Base-by-base conservation (phyloP, 2,888 invertebrate species). In the Desoria tigrina region DNA sequence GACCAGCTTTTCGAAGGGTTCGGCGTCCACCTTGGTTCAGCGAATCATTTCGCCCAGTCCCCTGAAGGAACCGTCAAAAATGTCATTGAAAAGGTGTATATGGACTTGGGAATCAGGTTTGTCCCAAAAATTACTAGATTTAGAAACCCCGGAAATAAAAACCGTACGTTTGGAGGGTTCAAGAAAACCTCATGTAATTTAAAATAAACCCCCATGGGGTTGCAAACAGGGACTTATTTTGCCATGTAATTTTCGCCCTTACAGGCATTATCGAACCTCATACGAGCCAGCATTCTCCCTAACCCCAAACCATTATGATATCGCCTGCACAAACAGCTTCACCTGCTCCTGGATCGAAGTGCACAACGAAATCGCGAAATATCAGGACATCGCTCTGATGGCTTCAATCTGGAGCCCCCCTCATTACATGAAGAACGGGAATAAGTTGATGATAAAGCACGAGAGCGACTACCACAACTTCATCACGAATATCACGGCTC, bases 331-430 rank as follows among this genome's bases (percentile, higher is more conserved):
- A 21, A 26, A 61, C 49, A 18, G 28, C 21, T 65, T 24, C 23
- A 63, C 39, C 14, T 66, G 66, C 27, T 27, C 53, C 0, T 69
- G 62, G 61, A 61, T 61, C 2, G 27, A 45, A 28, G 27, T 69
- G 2, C 59, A 63, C n/a, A 21, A 32, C 42, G 61, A 42, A n/a
- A 53, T 66, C 28, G 14, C 61, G 4, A 63, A 66, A 32, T 66
- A 57, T 28, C 26, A 39, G 9, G 51, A 66, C 37, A 55, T 61
- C 11, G 21, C 32, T 1, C 11, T 64, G 1, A 61, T 69, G 11
- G 66, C 66, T 2, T 66, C 66, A 9, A 61, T 69, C 23, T 66
- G 69, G 66, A 63, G 61, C 50, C 66, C 69, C 2, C 69, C 69
- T 16, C 53, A 66, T 24, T 66, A 66, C 62, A 66, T 69, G 66